Percentiles rank a stretch among this genome's conserved stretches.
These are phyloP conservation scores for Caenorhabditis sinica DNA, from an alignment of 2,888 invertebrate species.

Conservation along the genomic window DNA sequence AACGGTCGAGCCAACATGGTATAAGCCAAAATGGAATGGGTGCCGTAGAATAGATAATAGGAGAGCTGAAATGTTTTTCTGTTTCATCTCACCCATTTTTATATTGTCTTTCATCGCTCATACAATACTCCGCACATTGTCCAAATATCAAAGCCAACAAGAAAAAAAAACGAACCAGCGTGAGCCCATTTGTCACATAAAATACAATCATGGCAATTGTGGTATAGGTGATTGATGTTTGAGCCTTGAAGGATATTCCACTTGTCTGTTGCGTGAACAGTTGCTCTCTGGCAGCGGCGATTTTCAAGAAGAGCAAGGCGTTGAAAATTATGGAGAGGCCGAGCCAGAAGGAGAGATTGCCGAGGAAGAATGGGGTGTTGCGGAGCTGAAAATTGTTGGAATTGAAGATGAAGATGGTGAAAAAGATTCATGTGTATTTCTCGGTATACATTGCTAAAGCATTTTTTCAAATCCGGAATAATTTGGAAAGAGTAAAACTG, in stretches of 20 bases:
- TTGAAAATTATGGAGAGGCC: conserved; percentile 20
- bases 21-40: conserved; percentile 20
- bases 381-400: conserved; percentile 24
- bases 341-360: conserved; percentile 35
- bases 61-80: conserved; percentile 19
- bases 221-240: conserved; percentile 32
- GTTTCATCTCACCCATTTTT: too few species aligned
- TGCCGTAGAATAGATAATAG: conserved; percentile 24
- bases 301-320: conserved; percentile 11
- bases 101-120: too few species aligned
- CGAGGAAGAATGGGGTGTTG: conserved; percentile 48
- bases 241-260: conserved; percentile 18
- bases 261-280: conserved; percentile 22
- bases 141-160: not conserved
- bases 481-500: too few species aligned
- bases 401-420: not conserved
- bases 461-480: too few species aligned
- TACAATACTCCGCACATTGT: too few species aligned
- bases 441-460: too few species aligned
- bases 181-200: conserved; percentile 29
- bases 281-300: conserved; percentile 12
- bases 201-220: conserved; percentile 43
- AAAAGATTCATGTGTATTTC: too few species aligned
- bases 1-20: conserved; percentile 23
- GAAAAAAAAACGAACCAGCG: conserved; percentile 10